phyloP scores from a whole-genome alignment of 1,140 invertebrate species.

The Scaptomyza hsui region DNA sequence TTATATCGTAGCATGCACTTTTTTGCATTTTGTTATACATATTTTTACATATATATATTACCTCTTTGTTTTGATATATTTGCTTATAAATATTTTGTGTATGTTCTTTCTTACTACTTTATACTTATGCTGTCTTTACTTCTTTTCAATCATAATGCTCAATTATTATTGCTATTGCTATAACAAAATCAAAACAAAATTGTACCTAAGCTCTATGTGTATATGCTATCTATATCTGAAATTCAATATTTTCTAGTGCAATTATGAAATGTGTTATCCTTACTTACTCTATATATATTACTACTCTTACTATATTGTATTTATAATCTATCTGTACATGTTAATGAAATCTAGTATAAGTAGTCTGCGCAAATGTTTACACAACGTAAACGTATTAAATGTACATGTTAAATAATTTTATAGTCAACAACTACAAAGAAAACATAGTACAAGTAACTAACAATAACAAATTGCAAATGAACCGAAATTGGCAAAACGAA shows the following conservation, averaged over 20 bases:
- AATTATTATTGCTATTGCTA: constrained; percentile 14
- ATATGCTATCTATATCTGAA: constrained; percentile 35
- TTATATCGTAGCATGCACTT: constrained; percentile 39
- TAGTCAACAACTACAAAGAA: constrained; percentile 53
- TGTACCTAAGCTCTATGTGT: constrained; percentile 28
- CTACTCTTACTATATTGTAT: constrained; percentile 52
- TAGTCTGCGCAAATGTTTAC: constrained; percentile 58
- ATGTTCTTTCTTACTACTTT: constrained; percentile 23
- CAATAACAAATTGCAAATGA: constrained; percentile 32
- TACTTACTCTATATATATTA: constrained; percentile 36
- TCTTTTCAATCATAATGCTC: constrained; percentile 15
- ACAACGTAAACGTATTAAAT: constrained; percentile 69
- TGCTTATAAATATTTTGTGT: constrained; percentile 31
- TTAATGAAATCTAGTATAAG: constrained; percentile 71
- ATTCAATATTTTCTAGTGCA: constrained; percentile 34
- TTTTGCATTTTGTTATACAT: constrained; percentile 47
- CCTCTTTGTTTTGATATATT: constrained; percentile 10
- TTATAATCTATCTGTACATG: constrained; percentile 61
- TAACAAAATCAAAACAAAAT: constrained; percentile 21
- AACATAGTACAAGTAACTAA: constrained; percentile 70
- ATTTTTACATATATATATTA: constrained; percentile 11
- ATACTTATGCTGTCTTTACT: constrained; percentile 52
- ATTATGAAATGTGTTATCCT: constrained; percentile 45
- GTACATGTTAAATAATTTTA: constrained; percentile 72
- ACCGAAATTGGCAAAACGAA: constrained; percentile 52